Percentiles rank a stretch among this genome's conserved stretches.
Conservation (phyloP, 92 coral and sea anemone genomes). For the Blastomussa wellsi region DNA sequence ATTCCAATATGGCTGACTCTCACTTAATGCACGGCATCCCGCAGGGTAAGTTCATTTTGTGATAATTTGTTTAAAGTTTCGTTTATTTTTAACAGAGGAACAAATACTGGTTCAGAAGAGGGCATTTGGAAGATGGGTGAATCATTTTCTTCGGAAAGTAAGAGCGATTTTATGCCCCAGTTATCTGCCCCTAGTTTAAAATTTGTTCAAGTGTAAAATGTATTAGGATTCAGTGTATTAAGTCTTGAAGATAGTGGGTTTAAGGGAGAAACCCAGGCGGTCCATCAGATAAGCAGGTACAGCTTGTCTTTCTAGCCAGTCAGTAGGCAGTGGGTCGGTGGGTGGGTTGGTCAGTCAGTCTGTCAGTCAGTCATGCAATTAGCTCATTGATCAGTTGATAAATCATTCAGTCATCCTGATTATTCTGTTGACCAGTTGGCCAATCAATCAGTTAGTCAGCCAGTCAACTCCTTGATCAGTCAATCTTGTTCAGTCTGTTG, state of each 20-base stretch:
- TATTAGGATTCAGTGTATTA: no score
- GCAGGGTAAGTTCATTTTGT: background rate
- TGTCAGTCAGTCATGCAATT: background rate
- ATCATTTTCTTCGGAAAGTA: slow-evolving; percentile 74
- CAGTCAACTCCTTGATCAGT: background rate
- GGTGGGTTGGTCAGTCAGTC: background rate
- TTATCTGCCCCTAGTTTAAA: background rate
- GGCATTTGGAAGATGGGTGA: slow-evolving; percentile 86
- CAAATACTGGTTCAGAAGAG: slow-evolving; percentile 76
- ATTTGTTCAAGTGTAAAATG: background rate
- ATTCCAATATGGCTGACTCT: slow-evolving; percentile 22
- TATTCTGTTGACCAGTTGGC: background rate
- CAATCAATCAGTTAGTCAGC: background rate
- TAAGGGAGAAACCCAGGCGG: no score
- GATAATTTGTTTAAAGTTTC: background rate
- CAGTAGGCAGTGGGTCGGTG: no score
- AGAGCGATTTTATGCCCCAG: background rate
- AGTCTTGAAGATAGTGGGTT: background rate
- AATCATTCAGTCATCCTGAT: background rate
- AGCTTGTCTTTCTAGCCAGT: no score
- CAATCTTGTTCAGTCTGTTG: background rate
- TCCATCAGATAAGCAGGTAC: no score
- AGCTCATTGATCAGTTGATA: background rate
- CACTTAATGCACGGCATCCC: background rate
- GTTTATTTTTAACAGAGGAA: slow-evolving; percentile 55